Conservation (phyloP, 2,113 vertebrate species). For the Sinocyclocheilus anshuiensis region DNA sequence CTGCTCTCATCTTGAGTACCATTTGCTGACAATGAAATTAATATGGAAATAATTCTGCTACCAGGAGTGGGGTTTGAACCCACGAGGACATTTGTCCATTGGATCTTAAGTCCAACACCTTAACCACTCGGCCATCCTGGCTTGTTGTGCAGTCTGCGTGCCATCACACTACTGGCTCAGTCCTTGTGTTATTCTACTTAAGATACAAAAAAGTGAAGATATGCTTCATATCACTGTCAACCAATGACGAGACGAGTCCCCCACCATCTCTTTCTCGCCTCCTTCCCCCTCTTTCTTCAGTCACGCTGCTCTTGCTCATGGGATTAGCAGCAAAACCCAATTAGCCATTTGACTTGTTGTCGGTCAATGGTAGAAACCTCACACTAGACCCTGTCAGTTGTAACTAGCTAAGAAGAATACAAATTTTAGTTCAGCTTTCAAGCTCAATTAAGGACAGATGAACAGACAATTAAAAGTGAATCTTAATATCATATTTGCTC, state of each 20-base stretch:
- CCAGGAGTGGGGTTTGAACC: too few species aligned
- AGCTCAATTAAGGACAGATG: not conserved
- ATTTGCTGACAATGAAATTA: too few species aligned
- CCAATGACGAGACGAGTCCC: slow-evolving; percentile 13
- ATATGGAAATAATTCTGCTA: not conserved
- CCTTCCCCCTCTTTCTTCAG: slow-evolving; percentile 35
- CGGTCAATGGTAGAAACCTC: not conserved
- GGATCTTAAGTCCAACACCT: not conserved
- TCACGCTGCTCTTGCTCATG: slow-evolving; percentile 12
- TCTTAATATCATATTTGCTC: not conserved
- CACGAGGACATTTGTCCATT: not conserved
- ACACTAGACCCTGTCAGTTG: not conserved
- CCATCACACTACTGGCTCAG: not conserved
- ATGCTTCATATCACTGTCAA: slow-evolving; percentile 16
- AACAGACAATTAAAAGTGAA: not conserved
- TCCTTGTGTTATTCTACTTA: not conserved
- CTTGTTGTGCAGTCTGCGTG: not conserved
- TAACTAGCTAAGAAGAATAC: not conserved
- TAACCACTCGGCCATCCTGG: not conserved
- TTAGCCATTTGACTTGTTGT: slow-evolving; percentile 39
- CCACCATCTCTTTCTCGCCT: slow-evolving; percentile 29
- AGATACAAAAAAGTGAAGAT: not conserved
- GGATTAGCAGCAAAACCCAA: slow-evolving; percentile 33
- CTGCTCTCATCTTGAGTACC: too few species aligned
- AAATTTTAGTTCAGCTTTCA: not conserved